Conservation (phyloP, 2,113 vertebrate species). For the cattle (Bos taurus) region ARS-UCD2.0 NC_037331.1:78861001-78861500, state of each 20-base stretch:
- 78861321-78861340: neutral
- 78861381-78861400: neutral
- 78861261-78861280: neutral
- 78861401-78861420: neutral
- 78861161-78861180: neutral
- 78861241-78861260: neutral
- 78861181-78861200: neutral
- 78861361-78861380: neutral
- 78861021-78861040: neutral
- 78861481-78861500: neutral
- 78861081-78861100: neutral
- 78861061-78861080: neutral
- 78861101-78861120: neutral
- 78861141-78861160: neutral
- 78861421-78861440: constrained; percentile 4
- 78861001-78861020: neutral
- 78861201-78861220: neutral
- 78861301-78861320: neutral
- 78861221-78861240: neutral
- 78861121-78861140: neutral
- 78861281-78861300: neutral
- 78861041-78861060: neutral
- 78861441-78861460: neutral
- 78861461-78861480: neutral
- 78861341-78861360: neutral